These are phyloP conservation scores for Pachypeltis micranthus DNA, from an alignment of 1,140 invertebrate genomes.

Conservation along the genomic window DNA sequence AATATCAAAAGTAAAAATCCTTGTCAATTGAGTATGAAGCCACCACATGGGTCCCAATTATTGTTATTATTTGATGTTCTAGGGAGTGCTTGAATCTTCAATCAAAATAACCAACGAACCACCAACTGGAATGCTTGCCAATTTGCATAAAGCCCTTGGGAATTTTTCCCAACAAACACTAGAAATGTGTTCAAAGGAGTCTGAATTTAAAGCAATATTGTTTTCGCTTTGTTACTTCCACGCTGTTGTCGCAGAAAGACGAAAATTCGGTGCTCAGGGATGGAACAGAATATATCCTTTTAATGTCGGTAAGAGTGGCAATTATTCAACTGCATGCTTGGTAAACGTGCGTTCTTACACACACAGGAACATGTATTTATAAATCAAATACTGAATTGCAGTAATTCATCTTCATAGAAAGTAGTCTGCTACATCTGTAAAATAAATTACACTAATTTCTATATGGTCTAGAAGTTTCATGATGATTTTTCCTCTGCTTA, in stretches of 20 bases:
- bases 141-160: conserved; percentile 84
- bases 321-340: neutral
- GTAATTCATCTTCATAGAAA: neutral
- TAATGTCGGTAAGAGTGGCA: conserved; percentile 35
- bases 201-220: conserved; percentile 85
- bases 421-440: neutral
- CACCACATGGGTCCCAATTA: conserved; percentile 9
- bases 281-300: conserved; percentile 72
- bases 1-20: neutral
- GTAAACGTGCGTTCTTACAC: neutral
- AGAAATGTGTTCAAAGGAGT: conserved; percentile 85
- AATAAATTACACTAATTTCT: neutral
- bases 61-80: too few relatives aligned
- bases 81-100: conserved; percentile 82
- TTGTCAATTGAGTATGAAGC: neutral
- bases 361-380: neutral
- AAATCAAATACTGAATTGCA: neutral
- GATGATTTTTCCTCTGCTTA: conserved; percentile 30
- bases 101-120: conserved; percentile 96
- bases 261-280: conserved; percentile 89
- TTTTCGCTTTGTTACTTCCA: conserved; percentile 94
- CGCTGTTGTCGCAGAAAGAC: conserved; percentile 79
- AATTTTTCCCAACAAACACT: conserved; percentile 89
- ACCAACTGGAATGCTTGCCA: conserved; percentile 86
- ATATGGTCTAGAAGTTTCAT: neutral